Evolutionary conservation across 1,140 invertebrate species (phyloP).

Genomic region (Caenorhabditis elegans): WBcel235 BX284605.5:5842001-5842500

Average conservation of each 20-base stretch:
- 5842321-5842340: background rate
- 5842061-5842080: background rate
- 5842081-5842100: background rate
- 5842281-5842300: conserved; percentile 41
- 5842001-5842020: conserved; percentile 30
- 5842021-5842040: background rate
- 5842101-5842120: conserved; percentile 29
- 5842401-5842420: background rate
- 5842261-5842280: background rate
- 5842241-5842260: conserved; percentile 10
- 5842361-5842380: conserved; percentile 20
- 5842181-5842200: background rate
- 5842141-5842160: conserved; percentile 29
- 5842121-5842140: conserved; percentile 34
- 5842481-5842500: conserved; percentile 18
- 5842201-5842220: conserved; percentile 1
- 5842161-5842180: background rate
- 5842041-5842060: background rate
- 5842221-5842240: conserved; percentile 31
- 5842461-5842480: conserved; percentile 23
- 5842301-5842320: conserved; percentile 40
- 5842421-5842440: background rate
- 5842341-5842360: conserved; percentile 32
- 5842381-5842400: conserved; percentile 10
- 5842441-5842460: conserved; percentile 20